Conservation (phyloP, 2,888 invertebrate genomes). For the Athalia cordata region DNA sequence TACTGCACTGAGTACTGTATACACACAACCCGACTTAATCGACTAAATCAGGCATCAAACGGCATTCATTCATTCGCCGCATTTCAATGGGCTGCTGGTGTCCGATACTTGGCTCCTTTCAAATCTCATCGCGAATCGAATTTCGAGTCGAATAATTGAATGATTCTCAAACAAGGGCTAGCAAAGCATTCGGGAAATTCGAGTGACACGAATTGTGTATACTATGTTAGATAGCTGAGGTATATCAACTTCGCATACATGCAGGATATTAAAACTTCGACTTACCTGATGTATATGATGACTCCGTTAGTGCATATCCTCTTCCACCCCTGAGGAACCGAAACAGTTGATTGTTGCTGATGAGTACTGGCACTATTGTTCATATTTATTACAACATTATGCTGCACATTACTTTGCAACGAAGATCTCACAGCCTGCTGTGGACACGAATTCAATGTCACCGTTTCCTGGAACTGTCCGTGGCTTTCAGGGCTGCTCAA, state of each 20-base stretch:
- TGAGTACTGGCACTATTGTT: constrained; percentile 59
- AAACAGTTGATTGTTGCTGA: constrained; percentile 68
- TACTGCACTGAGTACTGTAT: too few species aligned
- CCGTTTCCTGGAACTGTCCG: constrained; percentile 57
- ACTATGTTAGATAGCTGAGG: neutral
- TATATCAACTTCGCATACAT: neutral
- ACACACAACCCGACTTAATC: neutral
- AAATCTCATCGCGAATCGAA: too few species aligned
- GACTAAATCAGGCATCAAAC: neutral
- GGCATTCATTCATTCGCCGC: neutral
- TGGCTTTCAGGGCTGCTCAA: constrained; percentile 74
- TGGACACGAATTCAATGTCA: constrained; percentile 65
- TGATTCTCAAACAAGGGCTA: too few species aligned
- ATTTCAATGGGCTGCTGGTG: neutral
- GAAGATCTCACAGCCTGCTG: constrained; percentile 68
- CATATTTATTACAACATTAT: constrained; percentile 58
- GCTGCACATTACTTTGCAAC: constrained; percentile 53
- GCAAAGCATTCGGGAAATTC: too few species aligned
- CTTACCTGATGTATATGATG: constrained; percentile 87
- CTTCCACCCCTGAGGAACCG: constrained; percentile 87
- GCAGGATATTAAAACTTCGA: constrained; percentile 47
- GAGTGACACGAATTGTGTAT: neutral
- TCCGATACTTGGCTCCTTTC: neutral
- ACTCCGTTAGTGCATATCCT: constrained; percentile 82
- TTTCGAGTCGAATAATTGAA: too few species aligned